phyloP scores from a whole-genome alignment of 2,888 invertebrate genomes.

The Chydorus sphaericus region DNA sequence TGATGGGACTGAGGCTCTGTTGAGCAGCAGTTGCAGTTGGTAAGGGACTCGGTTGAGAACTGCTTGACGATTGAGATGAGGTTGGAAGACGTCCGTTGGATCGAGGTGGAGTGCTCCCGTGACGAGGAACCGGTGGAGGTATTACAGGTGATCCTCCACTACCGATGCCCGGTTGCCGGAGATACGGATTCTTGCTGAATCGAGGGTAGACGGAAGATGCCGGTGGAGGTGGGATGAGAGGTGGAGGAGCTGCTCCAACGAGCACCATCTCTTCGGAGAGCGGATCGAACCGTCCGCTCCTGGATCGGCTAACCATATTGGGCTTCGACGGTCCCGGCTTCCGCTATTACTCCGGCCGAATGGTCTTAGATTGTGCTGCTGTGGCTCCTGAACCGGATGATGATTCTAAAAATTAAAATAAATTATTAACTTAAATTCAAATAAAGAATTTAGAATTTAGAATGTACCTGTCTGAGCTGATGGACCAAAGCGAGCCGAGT shows the following conservation, averaged over 20 bases:
- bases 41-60: neutral
- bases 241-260: neutral
- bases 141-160: too few relatives aligned
- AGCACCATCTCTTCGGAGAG: neutral
- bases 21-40: too few relatives aligned
- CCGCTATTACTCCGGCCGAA: conserved; percentile 14
- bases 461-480: too few relatives aligned
- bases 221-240: neutral
- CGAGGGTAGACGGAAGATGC: neutral
- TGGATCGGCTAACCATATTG: neutral
- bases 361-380: conserved; percentile 13
- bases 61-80: neutral
- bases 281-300: neutral
- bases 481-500: conserved; percentile 52
- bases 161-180: neutral
- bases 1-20: conserved; percentile 17
- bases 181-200: neutral
- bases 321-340: conserved; percentile 4
- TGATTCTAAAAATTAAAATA: too few relatives aligned
- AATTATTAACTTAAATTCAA: too few relatives aligned
- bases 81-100: neutral
- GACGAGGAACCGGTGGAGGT: neutral
- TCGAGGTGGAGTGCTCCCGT: neutral
- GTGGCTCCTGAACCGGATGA: too few relatives aligned
- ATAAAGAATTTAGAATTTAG: too few relatives aligned